Evolutionary conservation across 2,888 invertebrate genomes (phyloP), one percentile per base, ranked within the genome.

Genomic region (Rapana venosa): DNA sequence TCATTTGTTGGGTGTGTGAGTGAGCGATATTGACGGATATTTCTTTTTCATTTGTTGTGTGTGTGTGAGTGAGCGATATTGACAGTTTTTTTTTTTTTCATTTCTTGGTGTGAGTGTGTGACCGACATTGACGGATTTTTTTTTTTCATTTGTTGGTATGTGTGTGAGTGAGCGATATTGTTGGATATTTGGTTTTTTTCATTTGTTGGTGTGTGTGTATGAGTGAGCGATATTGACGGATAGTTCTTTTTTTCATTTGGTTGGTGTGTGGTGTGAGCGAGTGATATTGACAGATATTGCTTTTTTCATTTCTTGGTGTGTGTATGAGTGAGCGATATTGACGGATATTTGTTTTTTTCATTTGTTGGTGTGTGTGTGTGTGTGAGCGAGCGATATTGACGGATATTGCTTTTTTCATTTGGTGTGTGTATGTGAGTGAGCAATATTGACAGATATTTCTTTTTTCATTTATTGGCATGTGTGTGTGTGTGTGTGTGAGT

Each of bases 281-380:
- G 47, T 8, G 47, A 47, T 47, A 47, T 47, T 47, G 47, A 47
- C 47, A 8, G 47, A 2, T 2, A n/a, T 15, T 87, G 26, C 26
- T 61, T 22, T 86, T 11, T 66, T 66, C 26, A 32, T 87, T 11
- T 87, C n/a, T 87, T 70, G 17, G 56, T n/a, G n/a, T 83, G 61
- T 83, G 58, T 81, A 36, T 88, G 88, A 5, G 47, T 47, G 47
- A 2, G 47, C 47, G 47, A 47, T 47, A 47, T 47, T 47, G 47
- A 47, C 47, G 47, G 47, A 2, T 2, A n/a, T 35, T 15, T 87
- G 26, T 35, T 61, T 22, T 86, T 11, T 66, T 66, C 26, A 32
- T 87, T 11, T 70, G 13, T 87, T 70, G 17, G 56, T n/a, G n/a
- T 83, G 61, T 83, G 58, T 81, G 36, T 88, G 88, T 58, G 30